Conservation (phyloP, 2,113 vertebrate genomes). For the Percopsis transmontana region DNA sequence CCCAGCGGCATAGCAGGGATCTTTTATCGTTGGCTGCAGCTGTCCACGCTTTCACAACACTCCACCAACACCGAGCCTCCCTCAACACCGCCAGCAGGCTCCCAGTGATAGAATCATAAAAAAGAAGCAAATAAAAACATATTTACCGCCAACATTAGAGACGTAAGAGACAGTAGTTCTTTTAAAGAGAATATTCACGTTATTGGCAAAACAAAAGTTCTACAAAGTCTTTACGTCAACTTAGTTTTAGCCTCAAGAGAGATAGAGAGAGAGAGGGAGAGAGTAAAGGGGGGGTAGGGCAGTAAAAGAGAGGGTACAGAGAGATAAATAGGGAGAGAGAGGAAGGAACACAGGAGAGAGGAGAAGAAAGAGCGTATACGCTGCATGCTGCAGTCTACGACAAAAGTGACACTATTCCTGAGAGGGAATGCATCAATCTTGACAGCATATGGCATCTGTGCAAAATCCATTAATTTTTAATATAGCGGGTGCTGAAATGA, state of each 20-base stretch:
- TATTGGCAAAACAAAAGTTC: conserved; percentile 64
- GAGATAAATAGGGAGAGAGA: conserved; percentile 33
- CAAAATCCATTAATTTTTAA: conserved; percentile 84
- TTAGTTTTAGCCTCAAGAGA: conserved; percentile 45
- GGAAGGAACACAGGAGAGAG: conserved; percentile 20
- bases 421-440: conserved; percentile 75
- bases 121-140: conserved; percentile 32
- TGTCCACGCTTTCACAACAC: conserved; percentile 73
- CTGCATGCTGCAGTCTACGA: conserved; percentile 57
- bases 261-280: conserved; percentile 34
- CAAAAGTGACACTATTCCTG: conserved; percentile 73
- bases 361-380: conserved; percentile 60
- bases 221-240: conserved; percentile 57
- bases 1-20: conserved; percentile 70
- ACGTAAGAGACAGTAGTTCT: conserved; percentile 43
- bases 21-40: conserved; percentile 76
- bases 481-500: conserved; percentile 77
- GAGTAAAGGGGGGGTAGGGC: background rate
- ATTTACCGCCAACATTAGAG: conserved; percentile 54
- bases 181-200: conserved; percentile 59
- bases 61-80: conserved; percentile 62
- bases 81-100: conserved; percentile 55
- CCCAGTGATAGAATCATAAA: conserved; percentile 53
- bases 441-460: conserved; percentile 76
- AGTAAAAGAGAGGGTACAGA: background rate